Evolutionary conservation across 2,797 vertebrate genomes (phyloP).

Genomic region (Galago senegalensis): DNA sequence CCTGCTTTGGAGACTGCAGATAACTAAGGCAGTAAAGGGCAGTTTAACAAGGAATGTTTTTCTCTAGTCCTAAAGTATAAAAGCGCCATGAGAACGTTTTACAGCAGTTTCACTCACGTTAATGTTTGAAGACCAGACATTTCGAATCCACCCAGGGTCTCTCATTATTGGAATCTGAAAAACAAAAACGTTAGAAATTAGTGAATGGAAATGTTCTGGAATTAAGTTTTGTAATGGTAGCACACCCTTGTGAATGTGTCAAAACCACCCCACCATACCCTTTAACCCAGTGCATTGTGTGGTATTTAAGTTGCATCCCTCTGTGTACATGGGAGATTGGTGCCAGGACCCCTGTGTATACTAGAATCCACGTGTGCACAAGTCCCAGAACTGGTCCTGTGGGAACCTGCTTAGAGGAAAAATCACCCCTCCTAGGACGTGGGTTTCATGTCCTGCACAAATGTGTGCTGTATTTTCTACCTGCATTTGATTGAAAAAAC

Average conservation of each 20-base stretch:
- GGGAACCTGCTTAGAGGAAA: background rate
- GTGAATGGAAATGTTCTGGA: background rate
- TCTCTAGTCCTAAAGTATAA: background rate
- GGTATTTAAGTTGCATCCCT: background rate
- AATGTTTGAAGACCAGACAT: conserved; percentile 89
- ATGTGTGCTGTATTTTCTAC: background rate
- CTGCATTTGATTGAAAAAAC: background rate
- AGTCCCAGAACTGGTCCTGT: background rate
- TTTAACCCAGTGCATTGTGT: rapidly evolving
- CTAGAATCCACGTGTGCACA: background rate
- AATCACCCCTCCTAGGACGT: background rate
- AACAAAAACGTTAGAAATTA: conserved; percentile 59
- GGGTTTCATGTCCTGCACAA: background rate
- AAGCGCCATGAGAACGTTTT: rapidly evolving
- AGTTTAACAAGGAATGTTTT: rapidly evolving
- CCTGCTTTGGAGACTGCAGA: rapidly evolving
- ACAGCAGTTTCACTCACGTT: conserved; percentile 83
- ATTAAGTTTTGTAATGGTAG: rapidly evolving
- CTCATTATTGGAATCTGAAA: conserved; percentile 90
- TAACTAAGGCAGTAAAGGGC: rapidly evolving
- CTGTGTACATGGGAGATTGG: background rate
- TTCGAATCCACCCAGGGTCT: conserved; percentile 90
- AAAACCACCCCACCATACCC: rapidly evolving
- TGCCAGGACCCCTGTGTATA: background rate
- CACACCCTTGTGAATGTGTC: background rate